These are phyloP conservation scores for Agrotis clavis DNA, from an alignment of 2,888 invertebrate genomes.

Conservation along the genomic window DNA sequence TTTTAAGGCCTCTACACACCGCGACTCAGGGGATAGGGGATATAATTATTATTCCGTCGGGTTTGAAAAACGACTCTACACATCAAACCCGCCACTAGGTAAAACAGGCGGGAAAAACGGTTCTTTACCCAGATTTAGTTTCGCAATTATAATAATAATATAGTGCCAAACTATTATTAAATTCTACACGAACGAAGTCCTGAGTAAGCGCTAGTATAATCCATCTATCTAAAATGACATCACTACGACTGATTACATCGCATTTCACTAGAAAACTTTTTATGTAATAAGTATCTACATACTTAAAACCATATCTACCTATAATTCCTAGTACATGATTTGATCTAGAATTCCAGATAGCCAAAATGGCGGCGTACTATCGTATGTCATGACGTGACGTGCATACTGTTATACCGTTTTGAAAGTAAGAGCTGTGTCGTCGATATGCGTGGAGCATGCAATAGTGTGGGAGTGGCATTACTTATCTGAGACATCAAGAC, in stretches of 20 bases:
- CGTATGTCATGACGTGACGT: slow-evolving; percentile 36
- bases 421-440: slow-evolving; percentile 64
- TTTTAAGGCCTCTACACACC: too few relatives aligned
- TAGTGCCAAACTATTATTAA: too few relatives aligned
- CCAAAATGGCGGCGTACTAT: slow-evolving; percentile 32
- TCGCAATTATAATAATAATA: too few relatives aligned
- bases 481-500: slow-evolving; percentile 28
- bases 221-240: slow-evolving; percentile 8
- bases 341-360: slow-evolving; percentile 46
- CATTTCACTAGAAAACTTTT: slow-evolving; percentile 3
- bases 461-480: slow-evolving; percentile 12
- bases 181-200: too few relatives aligned
- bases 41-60: too few relatives aligned
- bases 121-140: too few relatives aligned
- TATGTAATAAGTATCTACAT: slow-evolving; percentile 17
- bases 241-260: slow-evolving; percentile 19
- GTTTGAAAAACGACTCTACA: too few relatives aligned
- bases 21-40: too few relatives aligned
- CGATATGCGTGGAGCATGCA: slow-evolving; percentile 51
- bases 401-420: slow-evolving; percentile 36
- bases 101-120: too few relatives aligned
- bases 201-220: too few relatives aligned
- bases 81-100: too few relatives aligned
- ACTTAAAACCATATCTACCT: slow-evolving; percentile 9
- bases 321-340: slow-evolving; percentile 26